Percentiles rank a stretch among this genome's conserved stretches.
phyloP scores from a whole-genome alignment of 2,888 invertebrate species.

The Ypsolopha sequella region DNA sequence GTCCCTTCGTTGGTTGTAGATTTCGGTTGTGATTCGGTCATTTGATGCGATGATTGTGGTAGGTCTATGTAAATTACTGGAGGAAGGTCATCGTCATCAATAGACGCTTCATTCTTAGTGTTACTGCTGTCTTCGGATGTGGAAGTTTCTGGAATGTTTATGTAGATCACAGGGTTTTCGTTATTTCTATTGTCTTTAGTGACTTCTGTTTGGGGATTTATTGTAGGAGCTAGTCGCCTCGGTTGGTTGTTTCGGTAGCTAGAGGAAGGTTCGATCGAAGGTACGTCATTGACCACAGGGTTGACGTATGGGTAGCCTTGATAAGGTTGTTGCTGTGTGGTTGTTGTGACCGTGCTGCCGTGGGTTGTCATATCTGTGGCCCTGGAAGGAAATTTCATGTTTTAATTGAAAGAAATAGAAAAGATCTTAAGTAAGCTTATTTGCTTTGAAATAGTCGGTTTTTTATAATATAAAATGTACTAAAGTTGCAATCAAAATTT shows the following conservation, averaged over 20 bases:
- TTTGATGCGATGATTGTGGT: background rate
- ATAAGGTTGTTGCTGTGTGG: slow-evolving; percentile 18
- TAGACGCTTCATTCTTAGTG: background rate
- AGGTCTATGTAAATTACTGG: background rate
- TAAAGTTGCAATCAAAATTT: too few relatives aligned
- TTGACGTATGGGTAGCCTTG: slow-evolving; percentile 47
- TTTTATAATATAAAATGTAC: too few relatives aligned
- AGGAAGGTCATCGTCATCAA: background rate
- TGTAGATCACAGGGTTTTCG: background rate
- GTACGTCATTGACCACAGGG: slow-evolving; percentile 31
- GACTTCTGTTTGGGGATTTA: background rate
- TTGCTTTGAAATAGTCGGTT: background rate
- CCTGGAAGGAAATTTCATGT: too few relatives aligned
- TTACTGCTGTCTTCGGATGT: background rate
- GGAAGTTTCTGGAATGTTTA: background rate
- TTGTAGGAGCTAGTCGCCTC: too few relatives aligned
- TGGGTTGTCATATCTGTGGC: background rate
- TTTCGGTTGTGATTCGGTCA: slow-evolving; percentile 14
- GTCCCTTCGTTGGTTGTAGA: slow-evolving; percentile 8
- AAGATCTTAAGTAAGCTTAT: background rate
- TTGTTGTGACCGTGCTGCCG: background rate
- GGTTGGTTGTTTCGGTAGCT: background rate
- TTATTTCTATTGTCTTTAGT: background rate
- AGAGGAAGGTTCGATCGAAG: slow-evolving; percentile 22
- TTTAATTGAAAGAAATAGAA: too few relatives aligned